Evolutionary conservation across 2,113 vertebrate genomes (phyloP).

Genomic region (Myrmophylax atrothorax): DNA sequence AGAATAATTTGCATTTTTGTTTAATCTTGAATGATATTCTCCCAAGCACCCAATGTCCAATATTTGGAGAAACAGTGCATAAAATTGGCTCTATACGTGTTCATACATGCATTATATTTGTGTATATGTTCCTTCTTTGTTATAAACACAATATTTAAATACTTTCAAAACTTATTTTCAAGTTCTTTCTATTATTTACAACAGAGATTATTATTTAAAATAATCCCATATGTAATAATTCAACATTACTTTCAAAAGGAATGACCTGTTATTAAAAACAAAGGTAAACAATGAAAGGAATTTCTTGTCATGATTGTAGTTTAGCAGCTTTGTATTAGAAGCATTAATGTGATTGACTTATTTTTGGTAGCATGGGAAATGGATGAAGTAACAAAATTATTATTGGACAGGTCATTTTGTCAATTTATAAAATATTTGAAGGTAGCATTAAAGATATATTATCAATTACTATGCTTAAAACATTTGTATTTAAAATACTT

Average conservation of each 20-base stretch:
- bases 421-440: neutral
- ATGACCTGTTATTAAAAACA: neutral
- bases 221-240: neutral
- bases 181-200: neutral
- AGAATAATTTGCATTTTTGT: neutral
- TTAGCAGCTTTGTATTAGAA: neutral
- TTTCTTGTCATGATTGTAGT: neutral
- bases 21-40: neutral
- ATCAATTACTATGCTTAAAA: neutral
- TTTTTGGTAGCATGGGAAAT: neutral
- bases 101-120: neutral
- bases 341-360: neutral
- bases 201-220: neutral
- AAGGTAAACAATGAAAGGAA: neutral
- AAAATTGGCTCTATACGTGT: neutral
- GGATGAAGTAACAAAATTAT: neutral
- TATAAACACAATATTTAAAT: neutral
- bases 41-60: neutral
- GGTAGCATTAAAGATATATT: neutral
- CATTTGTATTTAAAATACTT: fast-evolving
- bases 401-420: neutral
- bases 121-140: neutral
- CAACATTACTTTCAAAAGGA: neutral
- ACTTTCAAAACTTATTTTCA: neutral
- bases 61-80: neutral